Conservation (phyloP, 2,113 vertebrate genomes). For the Eulemur rufifrons region DNA sequence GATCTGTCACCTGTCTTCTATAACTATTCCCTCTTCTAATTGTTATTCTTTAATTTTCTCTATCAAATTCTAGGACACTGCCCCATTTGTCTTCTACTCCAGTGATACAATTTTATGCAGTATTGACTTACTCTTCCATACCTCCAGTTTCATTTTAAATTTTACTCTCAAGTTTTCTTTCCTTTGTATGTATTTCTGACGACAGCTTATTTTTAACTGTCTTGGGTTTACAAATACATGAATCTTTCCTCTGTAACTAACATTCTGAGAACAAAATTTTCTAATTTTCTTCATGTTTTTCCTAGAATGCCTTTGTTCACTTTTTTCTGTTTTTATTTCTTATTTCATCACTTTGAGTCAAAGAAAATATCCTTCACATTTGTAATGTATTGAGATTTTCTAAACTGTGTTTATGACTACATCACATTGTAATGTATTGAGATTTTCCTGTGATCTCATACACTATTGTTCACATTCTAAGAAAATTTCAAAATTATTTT, state of each 20-base stretch:
- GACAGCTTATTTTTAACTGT: conserved; percentile 27
- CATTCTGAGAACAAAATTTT: not conserved
- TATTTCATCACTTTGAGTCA: not conserved
- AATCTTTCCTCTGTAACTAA: not conserved
- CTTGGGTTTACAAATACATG: conserved; percentile 38
- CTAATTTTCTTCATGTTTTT: not conserved
- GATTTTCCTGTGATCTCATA: not conserved
- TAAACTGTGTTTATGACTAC: too few species aligned
- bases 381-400: not conserved
- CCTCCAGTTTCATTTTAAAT: not conserved
- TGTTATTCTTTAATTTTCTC: not conserved
- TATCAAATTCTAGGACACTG: not conserved
- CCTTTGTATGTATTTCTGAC: not conserved
- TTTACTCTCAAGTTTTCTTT: conserved; percentile 11
- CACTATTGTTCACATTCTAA: not conserved
- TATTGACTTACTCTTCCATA: not conserved
- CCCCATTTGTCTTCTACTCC: not conserved
- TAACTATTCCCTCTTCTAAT: not conserved
- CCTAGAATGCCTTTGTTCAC: not conserved
- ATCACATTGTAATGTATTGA: not conserved
- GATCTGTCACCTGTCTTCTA: not conserved
- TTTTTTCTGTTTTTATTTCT: not conserved
- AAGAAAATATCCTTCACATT: not conserved
- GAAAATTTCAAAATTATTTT: not conserved
- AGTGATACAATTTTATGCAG: not conserved